Evolutionary conservation across 2,797 vertebrate genomes (phyloP).

Genomic region (Denticeps clupeoides): DNA sequence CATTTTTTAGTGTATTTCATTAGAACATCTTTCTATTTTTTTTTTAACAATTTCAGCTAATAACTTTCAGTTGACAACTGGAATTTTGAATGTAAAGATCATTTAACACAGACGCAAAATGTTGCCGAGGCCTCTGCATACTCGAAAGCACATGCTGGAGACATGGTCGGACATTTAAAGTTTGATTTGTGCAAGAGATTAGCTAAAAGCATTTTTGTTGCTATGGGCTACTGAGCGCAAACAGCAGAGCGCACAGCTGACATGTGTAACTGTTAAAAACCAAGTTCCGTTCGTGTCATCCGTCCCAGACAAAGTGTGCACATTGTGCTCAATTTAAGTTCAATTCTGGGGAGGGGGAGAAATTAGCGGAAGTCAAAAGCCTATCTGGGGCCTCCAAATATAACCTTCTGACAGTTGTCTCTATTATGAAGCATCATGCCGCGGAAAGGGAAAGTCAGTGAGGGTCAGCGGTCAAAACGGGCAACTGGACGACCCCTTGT

Average conservation of each 20-base stretch:
- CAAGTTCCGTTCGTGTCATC: conserved; percentile 11
- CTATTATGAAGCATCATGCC: conserved; percentile 72
- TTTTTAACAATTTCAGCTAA: no score
- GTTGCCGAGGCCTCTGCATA: no score
- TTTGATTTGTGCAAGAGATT: neutral
- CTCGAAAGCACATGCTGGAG: no score
- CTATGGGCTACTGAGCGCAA: conserved; percentile 37
- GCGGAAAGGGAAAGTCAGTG: conserved; percentile 79
- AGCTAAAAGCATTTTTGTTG: conserved; percentile 36
- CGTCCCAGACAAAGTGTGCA: conserved; percentile 46
- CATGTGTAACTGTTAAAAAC: conserved; percentile 34
- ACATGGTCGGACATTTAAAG: no score
- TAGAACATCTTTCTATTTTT: no score
- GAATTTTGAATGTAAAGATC: no score
- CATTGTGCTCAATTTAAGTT: conserved; percentile 61
- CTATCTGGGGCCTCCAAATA: conserved; percentile 68
- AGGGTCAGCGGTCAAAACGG: conserved; percentile 82
- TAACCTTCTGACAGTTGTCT: conserved; percentile 77
- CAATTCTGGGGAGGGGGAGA: conserved; percentile 33
- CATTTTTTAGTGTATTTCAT: no score
- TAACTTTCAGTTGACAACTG: no score
- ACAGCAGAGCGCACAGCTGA: conserved; percentile 26
- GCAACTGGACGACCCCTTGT: conserved; percentile 76
- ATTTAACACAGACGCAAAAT: no score
- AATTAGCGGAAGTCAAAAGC: conserved; percentile 53